These are phyloP conservation scores for Camelus dromedarius DNA, from an alignment of 2,113 vertebrate species.

Conservation along the genomic window DNA sequence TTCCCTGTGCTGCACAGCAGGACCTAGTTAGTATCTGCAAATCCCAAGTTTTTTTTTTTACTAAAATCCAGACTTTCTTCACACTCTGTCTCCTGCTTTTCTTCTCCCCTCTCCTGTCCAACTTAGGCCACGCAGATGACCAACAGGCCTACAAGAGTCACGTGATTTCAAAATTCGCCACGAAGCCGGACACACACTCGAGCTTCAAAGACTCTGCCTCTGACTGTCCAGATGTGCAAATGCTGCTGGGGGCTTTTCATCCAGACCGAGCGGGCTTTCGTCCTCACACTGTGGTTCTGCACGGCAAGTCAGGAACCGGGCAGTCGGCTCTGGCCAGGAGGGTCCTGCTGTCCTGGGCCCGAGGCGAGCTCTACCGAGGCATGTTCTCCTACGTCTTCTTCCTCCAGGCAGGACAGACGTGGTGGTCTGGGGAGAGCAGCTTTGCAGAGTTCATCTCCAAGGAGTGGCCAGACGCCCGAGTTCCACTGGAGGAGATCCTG, in stretches of 20 bases:
- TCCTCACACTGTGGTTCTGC: constrained; percentile 64
- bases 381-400: constrained; percentile 78
- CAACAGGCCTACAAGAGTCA: not conserved
- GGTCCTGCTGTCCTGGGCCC: constrained; percentile 73
- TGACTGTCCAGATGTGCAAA: fast-evolving
- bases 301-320: constrained; percentile 1
- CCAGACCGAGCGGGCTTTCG: fast-evolving
- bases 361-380: not conserved
- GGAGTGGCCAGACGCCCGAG: not conserved
- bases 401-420: constrained; percentile 65
- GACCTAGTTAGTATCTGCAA: too few relatives aligned
- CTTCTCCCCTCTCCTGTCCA: not conserved
- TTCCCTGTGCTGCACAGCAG: too few relatives aligned
- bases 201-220: not conserved
- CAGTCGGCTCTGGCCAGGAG: constrained; percentile 56
- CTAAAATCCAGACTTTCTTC: not conserved
- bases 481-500: not conserved
- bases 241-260: not conserved
- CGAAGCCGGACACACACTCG: fast-evolving
- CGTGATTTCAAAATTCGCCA: not conserved
- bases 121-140: not conserved
- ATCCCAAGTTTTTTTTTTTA: not conserved
- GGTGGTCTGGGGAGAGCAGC: constrained; percentile 5
- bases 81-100: not conserved
- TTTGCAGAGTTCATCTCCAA: constrained; percentile 54